phyloP scores from a whole-genome alignment of 2,797 vertebrate genomes.

The Phylloscopus collybita region DNA sequence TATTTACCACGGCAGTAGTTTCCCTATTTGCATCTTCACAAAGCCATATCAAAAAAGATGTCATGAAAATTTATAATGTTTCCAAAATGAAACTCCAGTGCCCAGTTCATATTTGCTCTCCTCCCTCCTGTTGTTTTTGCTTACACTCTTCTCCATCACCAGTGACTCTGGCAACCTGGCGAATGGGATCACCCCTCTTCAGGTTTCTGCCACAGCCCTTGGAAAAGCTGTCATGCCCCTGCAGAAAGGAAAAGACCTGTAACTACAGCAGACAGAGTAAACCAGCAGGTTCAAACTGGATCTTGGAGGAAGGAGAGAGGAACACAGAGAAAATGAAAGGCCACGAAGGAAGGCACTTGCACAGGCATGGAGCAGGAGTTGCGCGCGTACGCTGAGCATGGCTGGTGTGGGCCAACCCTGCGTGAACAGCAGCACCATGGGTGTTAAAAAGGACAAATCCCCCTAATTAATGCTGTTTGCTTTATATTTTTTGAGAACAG shows the following conservation, averaged over 20 bases:
- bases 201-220: not conserved
- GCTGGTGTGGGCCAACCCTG: accelerated
- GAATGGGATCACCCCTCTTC: accelerated
- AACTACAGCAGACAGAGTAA: not conserved
- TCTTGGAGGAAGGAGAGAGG: not conserved
- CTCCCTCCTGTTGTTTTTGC: not conserved
- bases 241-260: not conserved
- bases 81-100: not conserved
- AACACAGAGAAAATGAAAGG: not conserved
- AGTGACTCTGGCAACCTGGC: not conserved
- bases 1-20: not conserved
- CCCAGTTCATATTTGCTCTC: not conserved
- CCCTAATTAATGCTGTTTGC: not conserved
- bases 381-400: accelerated
- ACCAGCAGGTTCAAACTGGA: not conserved
- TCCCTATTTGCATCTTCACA: not conserved
- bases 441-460: not conserved
- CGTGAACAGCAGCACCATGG: not conserved
- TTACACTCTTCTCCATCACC: accelerated
- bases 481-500: not conserved
- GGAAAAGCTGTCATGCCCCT: not conserved
- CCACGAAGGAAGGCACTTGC: not conserved
- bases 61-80: not conserved
- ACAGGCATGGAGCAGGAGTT: not conserved
- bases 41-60: not conserved